These are phyloP conservation scores for Ovibos moschatus DNA, from an alignment of 2,113 vertebrate species.

Conservation along the genomic window DNA sequence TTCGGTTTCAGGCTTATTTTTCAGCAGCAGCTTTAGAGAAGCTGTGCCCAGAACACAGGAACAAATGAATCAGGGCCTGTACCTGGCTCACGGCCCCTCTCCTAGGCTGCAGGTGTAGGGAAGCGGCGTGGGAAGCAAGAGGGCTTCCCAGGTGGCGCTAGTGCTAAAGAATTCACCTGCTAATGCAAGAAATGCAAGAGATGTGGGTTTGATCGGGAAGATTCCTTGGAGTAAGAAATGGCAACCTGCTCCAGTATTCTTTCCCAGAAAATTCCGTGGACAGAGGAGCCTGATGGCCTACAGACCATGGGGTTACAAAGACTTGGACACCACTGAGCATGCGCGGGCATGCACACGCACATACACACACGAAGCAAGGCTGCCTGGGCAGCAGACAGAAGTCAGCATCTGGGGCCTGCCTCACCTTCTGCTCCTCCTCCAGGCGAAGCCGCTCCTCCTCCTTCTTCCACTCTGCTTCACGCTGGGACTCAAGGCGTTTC, in stretches of 20 bases:
- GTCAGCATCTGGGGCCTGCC: neutral
- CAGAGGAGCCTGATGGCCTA: neutral
- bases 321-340: neutral
- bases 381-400: neutral
- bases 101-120: neutral
- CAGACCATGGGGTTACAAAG: neutral
- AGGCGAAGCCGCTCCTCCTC: slow-evolving; percentile 89
- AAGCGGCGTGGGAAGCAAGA: neutral
- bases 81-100: neutral
- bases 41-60: neutral
- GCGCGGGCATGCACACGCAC: fast-evolving
- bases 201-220: neutral
- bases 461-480: slow-evolving; percentile 90
- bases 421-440: slow-evolving; percentile 86
- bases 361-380: neutral
- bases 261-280: neutral
- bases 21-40: neutral
- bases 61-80: neutral
- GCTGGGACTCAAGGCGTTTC: slow-evolving; percentile 88
- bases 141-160: neutral
- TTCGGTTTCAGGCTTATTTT: neutral
- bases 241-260: neutral
- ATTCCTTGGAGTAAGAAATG: neutral
- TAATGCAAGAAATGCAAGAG: neutral
- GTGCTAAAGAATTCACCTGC: neutral